Evolutionary conservation across 2,888 invertebrate species (phyloP), one percentile per base, ranked within the genome.

Genomic region (Pristionchus mayeri): DNA sequence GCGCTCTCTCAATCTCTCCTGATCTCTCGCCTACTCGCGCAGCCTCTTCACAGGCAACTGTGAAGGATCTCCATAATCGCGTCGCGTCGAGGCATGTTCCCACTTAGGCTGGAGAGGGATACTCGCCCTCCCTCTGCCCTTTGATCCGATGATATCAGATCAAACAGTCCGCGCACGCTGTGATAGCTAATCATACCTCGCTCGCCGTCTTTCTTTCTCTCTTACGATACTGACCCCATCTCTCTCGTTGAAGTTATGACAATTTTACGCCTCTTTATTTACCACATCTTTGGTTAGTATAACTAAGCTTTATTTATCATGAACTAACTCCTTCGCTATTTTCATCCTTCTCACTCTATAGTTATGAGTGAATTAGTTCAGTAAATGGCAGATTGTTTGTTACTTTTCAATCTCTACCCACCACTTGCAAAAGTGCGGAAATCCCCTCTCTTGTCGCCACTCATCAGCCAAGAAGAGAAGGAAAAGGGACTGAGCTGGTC

Each of bases 381-480:
- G n/a, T n/a, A n/a, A n/a, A n/a, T n/a, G n/a, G n/a, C n/a, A n/a
- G 13, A 27, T 60, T 60, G 57, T 60, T 60, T 27, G n/a, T n/a
- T n/a, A 24, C 30, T 24, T 24, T 3, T 54, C 24, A n/a, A n/a
- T n/a, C n/a, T n/a, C n/a, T n/a, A n/a, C n/a, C n/a, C n/a, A n/a
- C n/a, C n/a, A n/a, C n/a, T n/a, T n/a, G 57, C 9, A 60, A 18
- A 2, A 54, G 63, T 63, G 63, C 34, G 37, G n/a, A 34, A 21
- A 71, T 71, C 71, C 40, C 63, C 34, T 63, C 34, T 30, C 71
- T 71, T 71, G 71, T 71, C 71, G n/a, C 24, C 71, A n/a, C n/a
- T 13, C 40, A 44, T 71, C 71, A 71, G 37, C 63, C 54, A 54
- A 54, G 54, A 7, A n/a, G n/a, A n/a, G n/a, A 44, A 30, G 34